Base-by-base conservation (phyloP, 2,797 vertebrate genomes). In the Brachyalestes nurse region DNA sequence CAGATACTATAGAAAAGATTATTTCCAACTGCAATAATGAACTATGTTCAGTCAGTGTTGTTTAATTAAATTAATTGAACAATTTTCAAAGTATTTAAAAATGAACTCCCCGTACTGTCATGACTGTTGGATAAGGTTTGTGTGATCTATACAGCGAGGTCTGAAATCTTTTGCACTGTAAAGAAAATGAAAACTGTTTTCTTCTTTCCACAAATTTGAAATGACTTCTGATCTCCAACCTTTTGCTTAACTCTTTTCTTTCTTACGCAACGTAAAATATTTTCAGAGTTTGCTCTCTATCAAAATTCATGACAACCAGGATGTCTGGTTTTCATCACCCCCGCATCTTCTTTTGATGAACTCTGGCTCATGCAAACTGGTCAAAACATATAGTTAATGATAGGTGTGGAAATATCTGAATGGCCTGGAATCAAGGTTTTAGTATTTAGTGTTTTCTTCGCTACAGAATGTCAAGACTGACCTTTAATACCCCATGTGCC, bases 401-500 rank as follows among this genome's bases (percentile, higher is more conserved):
- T 64, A 47, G 4, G 14, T 53, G 45, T 51, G 17, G 19, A 76
- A 76, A 66, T 58, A n/a, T 58, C 57, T 19, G 10, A 45, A n/a
- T 45, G 60, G 12, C 60, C 23, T 25, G 60, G 34, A 21, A 65
- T 25, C 17, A 12, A 65, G 61, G 45, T 34, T 77, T 23, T 57
- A 67, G 28, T 5, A 13, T 12, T 55, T 23, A 77, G 67, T 65
- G 61, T 40, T 70, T 58, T 38, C 42, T 66, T 57, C 21, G 25
- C 61, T 58, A 55, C 2, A 38, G 8, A 74, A 42, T 23, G 74
- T 75, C 23, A 38, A 6, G 45, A 2, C 14, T 78, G 72, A 85
- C 69, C 73, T 82, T 71, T 71, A 38, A 25, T 77, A 77, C 81
- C 49, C 49, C 69, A 77, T 38, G 57, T 80, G 73, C 67, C 45